phyloP scores from a whole-genome alignment of 2,888 invertebrate species.

The Eupithecia subfuscata region DNA sequence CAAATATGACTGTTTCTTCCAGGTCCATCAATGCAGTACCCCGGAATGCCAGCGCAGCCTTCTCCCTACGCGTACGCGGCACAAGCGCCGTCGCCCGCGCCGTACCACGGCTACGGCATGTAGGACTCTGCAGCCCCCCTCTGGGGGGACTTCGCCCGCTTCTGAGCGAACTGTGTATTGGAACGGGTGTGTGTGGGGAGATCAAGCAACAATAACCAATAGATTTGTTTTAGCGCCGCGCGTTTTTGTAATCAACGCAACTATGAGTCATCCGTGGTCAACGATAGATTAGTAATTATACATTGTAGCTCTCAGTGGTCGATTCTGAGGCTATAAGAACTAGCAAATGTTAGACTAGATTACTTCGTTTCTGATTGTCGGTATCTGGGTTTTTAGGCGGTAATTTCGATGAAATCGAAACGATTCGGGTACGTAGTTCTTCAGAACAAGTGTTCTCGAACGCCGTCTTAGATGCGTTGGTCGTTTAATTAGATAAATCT shows the following conservation, averaged over 20 bases:
- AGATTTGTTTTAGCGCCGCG: neutral
- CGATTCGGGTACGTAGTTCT: neutral
- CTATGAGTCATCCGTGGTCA: neutral
- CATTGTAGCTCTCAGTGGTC: neutral
- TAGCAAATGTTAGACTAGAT: neutral
- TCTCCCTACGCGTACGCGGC: slow-evolving; percentile 82
- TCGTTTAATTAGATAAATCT: neutral
- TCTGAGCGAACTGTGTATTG: slow-evolving; percentile 43
- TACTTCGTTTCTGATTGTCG: neutral
- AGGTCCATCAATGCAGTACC: slow-evolving; percentile 82
- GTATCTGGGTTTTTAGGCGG: neutral
- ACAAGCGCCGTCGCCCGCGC: slow-evolving; percentile 80
- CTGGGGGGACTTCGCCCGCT: slow-evolving; percentile 55
- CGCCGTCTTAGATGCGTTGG: neutral
- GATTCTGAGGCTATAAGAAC: neutral
- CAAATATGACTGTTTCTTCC: slow-evolving; percentile 21
- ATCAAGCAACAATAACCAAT: neutral
- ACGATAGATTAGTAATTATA: neutral
- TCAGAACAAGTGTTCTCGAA: neutral
- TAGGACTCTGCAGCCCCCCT: slow-evolving; percentile 62
- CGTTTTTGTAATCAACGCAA: neutral
- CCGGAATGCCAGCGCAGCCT: slow-evolving; percentile 72
- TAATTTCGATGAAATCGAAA: neutral
- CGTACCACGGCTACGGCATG: slow-evolving; percentile 84
- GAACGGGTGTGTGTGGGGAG: slow-evolving; percentile 15